Base-by-base conservation (phyloP, 1,140 invertebrate species). In the Drosophila kikkawai region DNA sequence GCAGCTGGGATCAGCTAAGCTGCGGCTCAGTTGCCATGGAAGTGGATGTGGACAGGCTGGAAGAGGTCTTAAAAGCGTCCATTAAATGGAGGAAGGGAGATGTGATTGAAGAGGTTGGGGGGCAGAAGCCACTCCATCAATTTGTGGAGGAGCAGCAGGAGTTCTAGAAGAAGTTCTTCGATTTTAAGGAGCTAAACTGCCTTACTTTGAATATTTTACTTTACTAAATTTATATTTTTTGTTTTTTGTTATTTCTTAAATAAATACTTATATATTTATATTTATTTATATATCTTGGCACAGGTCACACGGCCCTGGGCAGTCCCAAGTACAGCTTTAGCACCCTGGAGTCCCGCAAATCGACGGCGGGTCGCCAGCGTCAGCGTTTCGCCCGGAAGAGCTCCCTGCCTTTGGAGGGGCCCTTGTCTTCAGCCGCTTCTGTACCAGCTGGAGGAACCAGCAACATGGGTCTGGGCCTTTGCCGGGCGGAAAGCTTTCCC, bases 311-410 rank as follows among this genome's bases (percentile, higher is more conserved):
- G 13, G 61, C 82, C 12, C 68, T 92, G 65, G 91, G 91, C 36
- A 93, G 92, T 64, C 92, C 92, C 60, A 93, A 93, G 91, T 93
- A 93, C 66, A 92, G 92, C 78, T 93, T 91, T 73, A 93, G 82
- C 75, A 93, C 92, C 15, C 67, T 93, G 70, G 92, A 93, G 56
- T 93, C 92, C 36, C 84, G 92, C 41, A 92, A 92, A 58, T 93
- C 77, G 7, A 57, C 69, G 39, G 55, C 69, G 4, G 81, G 85
- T 9, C 39, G 91, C n/a, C 92, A 91, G 53, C 82, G 91, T 0
- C 91, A 91, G 59, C 79, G 90, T 2, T 91, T 90, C 17, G 75
- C 87, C 26, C 77, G 92, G 3, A 93, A 93, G 75, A 93, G 92
- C 58, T 93, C 92, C 51, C 64, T 93, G 64, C 92, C 92, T 19